Conservation (phyloP, 2,113 vertebrate genomes). For the Diphyllodes magnificus region DNA sequence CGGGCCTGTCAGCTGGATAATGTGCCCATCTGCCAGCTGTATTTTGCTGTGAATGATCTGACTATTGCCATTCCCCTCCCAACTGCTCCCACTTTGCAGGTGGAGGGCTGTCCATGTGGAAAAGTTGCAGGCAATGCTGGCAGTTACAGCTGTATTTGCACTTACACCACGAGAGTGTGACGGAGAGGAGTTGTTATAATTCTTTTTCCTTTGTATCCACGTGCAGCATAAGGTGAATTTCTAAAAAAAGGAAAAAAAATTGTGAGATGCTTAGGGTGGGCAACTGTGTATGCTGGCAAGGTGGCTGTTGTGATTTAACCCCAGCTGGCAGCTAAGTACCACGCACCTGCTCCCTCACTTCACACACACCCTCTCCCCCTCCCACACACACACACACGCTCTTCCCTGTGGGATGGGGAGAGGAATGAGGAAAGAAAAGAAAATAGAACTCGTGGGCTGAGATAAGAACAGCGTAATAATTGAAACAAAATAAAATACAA, state of each 20-base stretch:
- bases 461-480: background rate
- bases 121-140: background rate
- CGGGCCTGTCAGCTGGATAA: background rate
- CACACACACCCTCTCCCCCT: background rate
- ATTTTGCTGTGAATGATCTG: background rate
- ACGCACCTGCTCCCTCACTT: background rate
- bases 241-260: background rate
- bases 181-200: background rate
- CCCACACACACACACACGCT: background rate
- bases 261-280: background rate
- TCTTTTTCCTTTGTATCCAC: background rate
- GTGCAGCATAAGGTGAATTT: background rate
- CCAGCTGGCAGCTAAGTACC: background rate
- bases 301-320: background rate
- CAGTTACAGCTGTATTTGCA: background rate
- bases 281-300: background rate
- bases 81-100: background rate
- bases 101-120: background rate
- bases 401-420: background rate
- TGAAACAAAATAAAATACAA: background rate
- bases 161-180: fast-evolving
- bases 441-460: background rate
- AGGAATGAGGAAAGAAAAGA: background rate
- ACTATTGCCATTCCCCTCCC: background rate
- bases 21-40: background rate